Evolutionary conservation across 2,797 vertebrate genomes (phyloP).

Genomic region (Toxotes lorentzi): DNA sequence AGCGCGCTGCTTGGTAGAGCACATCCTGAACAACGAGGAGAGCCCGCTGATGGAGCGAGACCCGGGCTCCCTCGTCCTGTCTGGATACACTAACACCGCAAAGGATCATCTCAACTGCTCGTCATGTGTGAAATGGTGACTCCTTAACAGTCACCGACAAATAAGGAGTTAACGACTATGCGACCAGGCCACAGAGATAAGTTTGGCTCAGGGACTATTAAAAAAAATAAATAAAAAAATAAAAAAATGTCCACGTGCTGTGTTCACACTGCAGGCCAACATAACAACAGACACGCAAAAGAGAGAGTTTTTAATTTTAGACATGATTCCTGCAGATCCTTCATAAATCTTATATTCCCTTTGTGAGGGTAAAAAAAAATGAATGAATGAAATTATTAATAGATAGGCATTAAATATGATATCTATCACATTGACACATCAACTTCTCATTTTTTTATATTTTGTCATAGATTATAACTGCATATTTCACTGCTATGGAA

Average conservation of each 20-base stretch:
- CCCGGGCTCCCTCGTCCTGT: conserved; percentile 75
- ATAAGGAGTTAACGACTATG: conserved; percentile 17
- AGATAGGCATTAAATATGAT: neutral
- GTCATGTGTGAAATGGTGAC: conserved; percentile 76
- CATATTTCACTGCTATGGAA: neutral
- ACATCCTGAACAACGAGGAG: conserved; percentile 86
- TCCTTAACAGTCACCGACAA: conserved; percentile 1
- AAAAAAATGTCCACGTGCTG: neutral
- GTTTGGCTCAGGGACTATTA: conserved; percentile 36
- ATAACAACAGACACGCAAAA: neutral
- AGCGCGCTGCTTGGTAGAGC: conserved; percentile 80
- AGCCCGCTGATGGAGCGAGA: conserved; percentile 66
- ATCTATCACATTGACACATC: neutral
- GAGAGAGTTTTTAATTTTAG: neutral
- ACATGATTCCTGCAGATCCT: neutral
- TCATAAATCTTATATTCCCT: neutral
- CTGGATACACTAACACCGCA: conserved; percentile 66
- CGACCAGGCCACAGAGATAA: neutral
- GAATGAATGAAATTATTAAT: neutral
- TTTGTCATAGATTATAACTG: neutral
- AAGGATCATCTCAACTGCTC: conserved; percentile 74
- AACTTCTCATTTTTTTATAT: neutral
- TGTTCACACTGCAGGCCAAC: conserved; percentile 19
- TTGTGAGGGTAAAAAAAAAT: too few relatives aligned
- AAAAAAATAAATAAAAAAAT: neutral